Base-by-base conservation (phyloP, 1,140 invertebrate genomes). In the Tetragonula clypearis region DNA sequence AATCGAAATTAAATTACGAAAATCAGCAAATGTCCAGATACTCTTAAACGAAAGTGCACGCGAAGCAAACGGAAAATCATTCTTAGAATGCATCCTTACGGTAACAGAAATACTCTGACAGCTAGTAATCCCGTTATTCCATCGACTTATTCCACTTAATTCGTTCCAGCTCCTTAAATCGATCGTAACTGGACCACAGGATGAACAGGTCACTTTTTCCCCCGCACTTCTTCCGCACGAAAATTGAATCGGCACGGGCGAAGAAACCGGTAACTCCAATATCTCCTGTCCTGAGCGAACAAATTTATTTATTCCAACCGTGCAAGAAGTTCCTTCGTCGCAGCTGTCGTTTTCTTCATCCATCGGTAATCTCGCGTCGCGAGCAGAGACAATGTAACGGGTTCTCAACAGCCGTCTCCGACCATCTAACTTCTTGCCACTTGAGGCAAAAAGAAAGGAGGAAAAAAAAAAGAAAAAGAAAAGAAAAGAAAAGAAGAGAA, bases 91-190 rank as follows among this genome's bases (percentile, higher is more conserved):
- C n/a, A 15, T 49, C 5, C 4, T 79, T 26, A 14, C 65, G 26
- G 8, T 12, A 79, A 58, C 14, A 35, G 56, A 76, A 76, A 60
- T 56, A 35, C 56, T 26, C 8, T 21, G 17, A n/a, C 11, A 15
- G 15, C 30, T 23, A 14, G 30, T 14, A 15, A 21, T 83, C 66
- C 82, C 82, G 82, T 83, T 83, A 83, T 19, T 41, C 60, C 8
- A n/a, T 30, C 19, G 19, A 66, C 58, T 69, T 26, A 55, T 30
- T 58, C 62, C 62, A n/a, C 14, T 66, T 55, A 65, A 82, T 82
- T 72, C 68, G n/a, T 60, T 35, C 49, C 68, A n/a, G n/a, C 17
- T 30, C 66, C 21, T 21, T 71, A 35, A 68, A 68, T 82, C 72
- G 72, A 75, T 76, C 23, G 30, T 11, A 2, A 49, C 8, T n/a